These are phyloP conservation scores for Sycophila texana DNA, from an alignment of 2,888 invertebrate species.

Conservation along the genomic window DNA sequence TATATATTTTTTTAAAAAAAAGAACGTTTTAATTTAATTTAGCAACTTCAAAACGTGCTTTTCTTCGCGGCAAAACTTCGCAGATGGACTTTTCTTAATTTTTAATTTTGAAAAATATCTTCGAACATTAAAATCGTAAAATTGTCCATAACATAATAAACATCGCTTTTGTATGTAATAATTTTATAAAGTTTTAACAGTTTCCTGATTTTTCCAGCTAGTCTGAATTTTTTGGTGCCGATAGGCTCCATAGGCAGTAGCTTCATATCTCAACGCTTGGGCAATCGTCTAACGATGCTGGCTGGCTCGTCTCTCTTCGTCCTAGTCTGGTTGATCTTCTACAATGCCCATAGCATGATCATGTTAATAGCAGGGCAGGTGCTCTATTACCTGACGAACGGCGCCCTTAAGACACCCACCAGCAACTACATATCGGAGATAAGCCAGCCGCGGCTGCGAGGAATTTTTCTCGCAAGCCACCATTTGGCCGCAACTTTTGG, in stretches of 20 bases:
- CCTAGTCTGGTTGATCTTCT: conserved; percentile 29
- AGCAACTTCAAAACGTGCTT: too few relatives aligned
- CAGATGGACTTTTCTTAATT: too few relatives aligned
- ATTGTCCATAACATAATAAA: too few relatives aligned
- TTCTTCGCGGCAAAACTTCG: too few relatives aligned
- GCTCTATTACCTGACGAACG: conserved; percentile 2
- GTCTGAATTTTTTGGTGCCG: conserved; percentile 37
- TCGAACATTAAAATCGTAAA: too few relatives aligned
- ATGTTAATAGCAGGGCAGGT: neutral
- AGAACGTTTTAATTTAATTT: too few relatives aligned
- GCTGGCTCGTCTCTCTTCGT: conserved; percentile 11
- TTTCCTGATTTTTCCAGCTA: conserved; percentile 16
- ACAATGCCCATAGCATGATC: conserved; percentile 6
- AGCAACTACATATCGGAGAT: conserved; percentile 46
- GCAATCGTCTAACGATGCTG: conserved; percentile 24
- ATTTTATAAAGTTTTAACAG: too few relatives aligned
- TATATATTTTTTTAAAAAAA: too few relatives aligned
- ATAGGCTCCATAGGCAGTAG: conserved; percentile 40
- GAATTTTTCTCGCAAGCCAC: conserved; percentile 26
- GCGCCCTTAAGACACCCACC: conserved; percentile 23
- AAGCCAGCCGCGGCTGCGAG: conserved; percentile 31
- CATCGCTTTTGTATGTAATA: too few relatives aligned
- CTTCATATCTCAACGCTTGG: conserved; percentile 30
- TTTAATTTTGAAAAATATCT: too few relatives aligned
- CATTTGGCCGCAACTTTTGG: conserved; percentile 33